Base-by-base conservation (phyloP, 2,797 vertebrate species). In the Botia almorhae region DNA sequence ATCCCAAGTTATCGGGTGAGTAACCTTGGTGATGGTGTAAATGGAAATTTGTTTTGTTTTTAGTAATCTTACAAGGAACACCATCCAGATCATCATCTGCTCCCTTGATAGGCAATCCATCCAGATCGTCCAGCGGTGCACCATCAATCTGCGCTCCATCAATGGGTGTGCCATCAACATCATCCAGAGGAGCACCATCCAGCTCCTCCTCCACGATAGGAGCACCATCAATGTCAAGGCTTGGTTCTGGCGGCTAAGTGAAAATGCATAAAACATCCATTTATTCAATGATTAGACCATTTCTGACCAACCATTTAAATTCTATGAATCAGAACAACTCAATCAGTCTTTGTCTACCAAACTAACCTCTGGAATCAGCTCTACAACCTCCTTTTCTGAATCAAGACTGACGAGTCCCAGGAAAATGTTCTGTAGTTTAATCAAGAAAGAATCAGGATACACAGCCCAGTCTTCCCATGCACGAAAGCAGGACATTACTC, bases 381-480 rank as follows among this genome's bases (percentile, higher is more conserved):
- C 85, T 39, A n/a, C n/a, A 2, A 82, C 12, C 76, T 98, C 97
- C 85, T 97, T 98, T 77, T 99, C 98, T 85, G 90, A 91, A 78
- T 96, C 84, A 56, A 98, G 94, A 91, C 97, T 98, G 82, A 99
- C 97, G 68, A 99, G 95, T 48, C 98, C 98, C 89, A 99, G 92
- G 90, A 99, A 99, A 90, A 99, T 97, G 92, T 99, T 99, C 92
- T 99, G 98, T 33, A 99, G 93, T 92, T 97, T 98, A 90, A 99
- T 99, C 83, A 99, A 94, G 92, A 96, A 99, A 16, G 98, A 96
- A 82, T 99, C 98, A n/a, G 98, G 97, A 90, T 99, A 99, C 84
- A 99, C 97, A 0, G 98, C 93, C 98, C 98, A 99, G 86, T 99
- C 98, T 89, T 99, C 98, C 98, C 98, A 99, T 0, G 98, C 98